A percentile compares a stretch with the other conserved stretches of the same genome.
phyloP scores from a whole-genome alignment of 2,113 vertebrate genomes.

The Malurus elegans region DNA sequence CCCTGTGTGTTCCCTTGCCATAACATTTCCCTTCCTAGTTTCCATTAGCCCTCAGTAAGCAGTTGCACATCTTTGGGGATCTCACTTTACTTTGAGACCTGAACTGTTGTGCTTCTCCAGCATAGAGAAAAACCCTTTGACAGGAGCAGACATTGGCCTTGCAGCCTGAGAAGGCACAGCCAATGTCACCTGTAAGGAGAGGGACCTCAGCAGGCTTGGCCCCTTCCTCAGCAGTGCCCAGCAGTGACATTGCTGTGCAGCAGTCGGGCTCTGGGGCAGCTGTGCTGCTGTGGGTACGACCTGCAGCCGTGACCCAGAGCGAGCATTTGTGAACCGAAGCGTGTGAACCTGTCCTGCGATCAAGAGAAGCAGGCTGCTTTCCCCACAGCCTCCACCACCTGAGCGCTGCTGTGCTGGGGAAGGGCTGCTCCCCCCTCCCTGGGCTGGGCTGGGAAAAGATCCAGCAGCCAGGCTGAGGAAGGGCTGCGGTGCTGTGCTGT shows the following conservation, averaged over 20 bases:
- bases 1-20: not conserved
- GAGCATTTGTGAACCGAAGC: fast-evolving
- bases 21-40: not conserved
- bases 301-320: fast-evolving
- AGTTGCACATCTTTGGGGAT: not conserved
- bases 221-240: not conserved
- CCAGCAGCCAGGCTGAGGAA: not conserved
- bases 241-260: fast-evolving
- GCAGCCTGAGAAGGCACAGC: not conserved
- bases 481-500: not conserved
- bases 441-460: not conserved
- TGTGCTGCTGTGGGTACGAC: fast-evolving
- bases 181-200: not conserved
- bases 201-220: not conserved
- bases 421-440: not conserved
- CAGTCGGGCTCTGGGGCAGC: not conserved
- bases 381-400: not conserved
- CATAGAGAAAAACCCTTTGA: not conserved
- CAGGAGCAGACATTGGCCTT: not conserved
- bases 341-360: not conserved
- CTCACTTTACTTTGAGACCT: not conserved
- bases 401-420: not conserved
- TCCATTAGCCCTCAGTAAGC: not conserved
- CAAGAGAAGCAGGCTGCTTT: not conserved
- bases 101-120: not conserved